These are phyloP conservation scores for Pedicia rivosa DNA, from an alignment of 2,888 invertebrate genomes.

Conservation along the genomic window DNA sequence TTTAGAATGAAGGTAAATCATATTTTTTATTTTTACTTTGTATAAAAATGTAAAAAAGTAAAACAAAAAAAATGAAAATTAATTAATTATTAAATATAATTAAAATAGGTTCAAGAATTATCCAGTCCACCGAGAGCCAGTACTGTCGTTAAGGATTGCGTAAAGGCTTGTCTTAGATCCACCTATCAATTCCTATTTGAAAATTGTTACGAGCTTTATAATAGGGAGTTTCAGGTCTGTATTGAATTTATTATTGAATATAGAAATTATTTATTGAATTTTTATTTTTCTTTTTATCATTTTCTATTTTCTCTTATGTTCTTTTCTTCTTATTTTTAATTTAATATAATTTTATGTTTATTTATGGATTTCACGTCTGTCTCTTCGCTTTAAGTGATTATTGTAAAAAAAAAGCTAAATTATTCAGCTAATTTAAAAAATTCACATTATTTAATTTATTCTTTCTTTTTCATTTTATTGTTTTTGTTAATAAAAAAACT, in stretches of 20 bases:
- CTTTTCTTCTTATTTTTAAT: too few species aligned
- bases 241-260: not conserved
- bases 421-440: too few species aligned
- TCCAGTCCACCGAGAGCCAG: slow-evolving; percentile 97
- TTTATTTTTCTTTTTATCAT: not conserved
- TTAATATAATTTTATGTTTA: too few species aligned
- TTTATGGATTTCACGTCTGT: too few species aligned
- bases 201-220: slow-evolving; percentile 95
- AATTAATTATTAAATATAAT: not conserved
- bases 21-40: not conserved
- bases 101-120: slow-evolving; percentile 84
- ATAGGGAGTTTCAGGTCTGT: slow-evolving; percentile 71
- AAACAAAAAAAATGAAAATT: not conserved
- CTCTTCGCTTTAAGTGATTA: too few species aligned
- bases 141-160: slow-evolving; percentile 98
- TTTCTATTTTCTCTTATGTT: too few species aligned
- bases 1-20: slow-evolving; percentile 89
- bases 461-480: too few species aligned
- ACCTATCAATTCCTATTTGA: slow-evolving; percentile 99
- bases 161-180: slow-evolving; percentile 93
- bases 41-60: not conserved
- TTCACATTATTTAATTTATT: too few species aligned
- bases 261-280: not conserved
- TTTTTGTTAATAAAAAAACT: too few species aligned
- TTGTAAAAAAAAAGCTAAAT: too few species aligned